phyloP scores from a whole-genome alignment of 1,140 invertebrate genomes.

The Bombyx mandarina region DNA sequence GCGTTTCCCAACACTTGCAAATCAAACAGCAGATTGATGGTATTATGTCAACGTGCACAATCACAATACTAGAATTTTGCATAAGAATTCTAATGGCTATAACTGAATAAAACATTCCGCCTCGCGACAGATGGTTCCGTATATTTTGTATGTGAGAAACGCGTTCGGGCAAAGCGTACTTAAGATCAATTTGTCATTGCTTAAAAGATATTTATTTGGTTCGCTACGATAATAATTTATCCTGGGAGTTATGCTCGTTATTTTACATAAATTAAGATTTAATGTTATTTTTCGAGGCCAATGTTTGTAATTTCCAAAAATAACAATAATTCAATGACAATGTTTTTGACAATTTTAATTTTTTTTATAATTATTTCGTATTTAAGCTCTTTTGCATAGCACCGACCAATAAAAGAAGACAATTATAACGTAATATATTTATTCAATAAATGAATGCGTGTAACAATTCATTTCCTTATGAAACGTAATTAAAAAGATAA shows the following conservation, averaged over 20 bases:
- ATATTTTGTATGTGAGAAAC: slow-evolving; percentile 30
- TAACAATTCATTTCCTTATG: too few species aligned
- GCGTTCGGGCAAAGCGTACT: not conserved
- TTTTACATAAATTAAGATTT: too few species aligned
- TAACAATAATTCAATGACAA: too few species aligned
- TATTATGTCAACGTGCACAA: slow-evolving; percentile 53
- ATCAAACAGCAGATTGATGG: slow-evolving; percentile 44
- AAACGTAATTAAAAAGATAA: too few species aligned
- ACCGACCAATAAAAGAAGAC: too few species aligned
- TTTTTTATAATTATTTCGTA: too few species aligned
- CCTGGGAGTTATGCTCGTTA: not conserved
- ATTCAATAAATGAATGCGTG: too few species aligned
- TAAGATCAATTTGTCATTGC: slow-evolving; percentile 54
- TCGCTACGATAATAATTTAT: not conserved
- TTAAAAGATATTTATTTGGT: not conserved
- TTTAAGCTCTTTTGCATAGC: too few species aligned
- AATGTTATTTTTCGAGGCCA: too few species aligned
- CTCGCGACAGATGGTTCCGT: slow-evolving; percentile 25
- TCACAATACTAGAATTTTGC: slow-evolving; percentile 31
- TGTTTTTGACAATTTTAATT: too few species aligned
- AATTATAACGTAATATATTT: too few species aligned
- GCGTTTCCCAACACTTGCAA: slow-evolving; percentile 27
- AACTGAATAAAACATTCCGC: slow-evolving; percentile 5
- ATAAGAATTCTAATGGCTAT: slow-evolving; percentile 38
- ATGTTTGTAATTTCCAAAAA: too few species aligned